These are phyloP conservation scores for Tachuris rubrigastra DNA, from an alignment of 2,113 vertebrate genomes.

Conservation along the genomic window DNA sequence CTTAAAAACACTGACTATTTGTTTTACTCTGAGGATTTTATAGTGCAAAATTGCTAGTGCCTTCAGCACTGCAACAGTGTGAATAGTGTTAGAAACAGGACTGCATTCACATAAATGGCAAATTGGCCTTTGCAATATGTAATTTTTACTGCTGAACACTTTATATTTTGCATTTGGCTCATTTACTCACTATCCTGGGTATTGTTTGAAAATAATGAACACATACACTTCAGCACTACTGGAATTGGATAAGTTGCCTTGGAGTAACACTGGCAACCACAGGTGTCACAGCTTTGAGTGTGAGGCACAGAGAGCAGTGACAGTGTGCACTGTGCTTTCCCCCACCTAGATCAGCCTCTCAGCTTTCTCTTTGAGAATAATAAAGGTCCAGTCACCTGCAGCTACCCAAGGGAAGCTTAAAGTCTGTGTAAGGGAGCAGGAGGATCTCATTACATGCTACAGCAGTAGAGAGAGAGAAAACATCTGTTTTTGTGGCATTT, in stretches of 20 bases:
- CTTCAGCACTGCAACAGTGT: not conserved
- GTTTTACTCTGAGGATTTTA: not conserved
- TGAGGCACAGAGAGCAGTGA: not conserved
- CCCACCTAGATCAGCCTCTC: not conserved
- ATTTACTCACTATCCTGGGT: not conserved
- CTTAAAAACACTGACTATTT: not conserved
- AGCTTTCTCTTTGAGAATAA: not conserved
- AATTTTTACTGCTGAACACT: not conserved
- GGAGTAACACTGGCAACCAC: fast-evolving
- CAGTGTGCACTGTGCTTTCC: not conserved
- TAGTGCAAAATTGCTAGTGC: not conserved
- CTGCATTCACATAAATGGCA: not conserved
- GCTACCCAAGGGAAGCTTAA: not conserved
- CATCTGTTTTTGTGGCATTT: not conserved
- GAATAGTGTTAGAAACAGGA: not conserved
- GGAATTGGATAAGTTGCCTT: not conserved
- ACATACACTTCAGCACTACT: not conserved
- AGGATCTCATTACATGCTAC: not conserved
- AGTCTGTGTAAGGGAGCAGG: not conserved
- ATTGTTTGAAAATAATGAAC: not conserved
- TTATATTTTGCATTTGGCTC: not conserved
- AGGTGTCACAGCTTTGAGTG: not conserved
- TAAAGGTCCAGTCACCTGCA: not conserved
- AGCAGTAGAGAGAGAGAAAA: not conserved
- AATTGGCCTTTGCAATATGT: not conserved